Conservation (phyloP, 2,888 invertebrate genomes). For the Punctoribates punctum region DNA sequence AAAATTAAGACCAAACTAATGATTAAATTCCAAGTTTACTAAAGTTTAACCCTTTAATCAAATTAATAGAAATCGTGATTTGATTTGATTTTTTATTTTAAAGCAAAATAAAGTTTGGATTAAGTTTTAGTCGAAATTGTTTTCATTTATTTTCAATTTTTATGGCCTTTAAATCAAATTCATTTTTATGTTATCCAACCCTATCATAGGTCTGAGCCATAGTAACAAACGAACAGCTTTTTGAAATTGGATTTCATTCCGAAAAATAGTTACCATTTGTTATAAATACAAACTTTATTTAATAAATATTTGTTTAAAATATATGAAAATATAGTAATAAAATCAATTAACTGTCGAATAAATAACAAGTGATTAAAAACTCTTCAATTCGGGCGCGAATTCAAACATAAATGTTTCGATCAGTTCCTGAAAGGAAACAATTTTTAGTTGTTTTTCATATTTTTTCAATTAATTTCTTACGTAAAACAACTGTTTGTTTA, state of each 20-base stretch:
- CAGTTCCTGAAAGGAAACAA: constrained; percentile 46
- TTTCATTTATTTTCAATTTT: background rate
- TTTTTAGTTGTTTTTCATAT: background rate
- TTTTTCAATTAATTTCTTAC: constrained; percentile 60
- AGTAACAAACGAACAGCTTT: too few relatives aligned
- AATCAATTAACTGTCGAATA: background rate
- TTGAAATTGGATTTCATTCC: too few relatives aligned
- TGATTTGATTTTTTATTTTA: background rate
- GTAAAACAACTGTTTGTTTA: constrained; percentile 86
- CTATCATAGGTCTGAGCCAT: too few relatives aligned
- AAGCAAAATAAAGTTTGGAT: background rate
- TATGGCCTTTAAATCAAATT: too few relatives aligned
- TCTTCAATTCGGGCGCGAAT: constrained; percentile 49
- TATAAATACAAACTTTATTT: too few relatives aligned
- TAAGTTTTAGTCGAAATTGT: background rate
- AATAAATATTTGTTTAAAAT: background rate
- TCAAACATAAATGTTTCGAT: constrained; percentile 50
- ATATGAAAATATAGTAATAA: background rate
- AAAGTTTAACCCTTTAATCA: too few relatives aligned
- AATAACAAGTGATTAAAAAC: background rate
- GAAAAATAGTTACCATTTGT: too few relatives aligned
- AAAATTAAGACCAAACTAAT: constrained; percentile 55
- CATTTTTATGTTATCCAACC: too few relatives aligned
- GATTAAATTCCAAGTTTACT: constrained; percentile 4
- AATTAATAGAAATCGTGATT: background rate